Percentiles rank a stretch among this genome's conserved stretches.
phyloP scores from a whole-genome alignment of 2,888 invertebrate species.

The Drosophila heteroneura region DNA sequence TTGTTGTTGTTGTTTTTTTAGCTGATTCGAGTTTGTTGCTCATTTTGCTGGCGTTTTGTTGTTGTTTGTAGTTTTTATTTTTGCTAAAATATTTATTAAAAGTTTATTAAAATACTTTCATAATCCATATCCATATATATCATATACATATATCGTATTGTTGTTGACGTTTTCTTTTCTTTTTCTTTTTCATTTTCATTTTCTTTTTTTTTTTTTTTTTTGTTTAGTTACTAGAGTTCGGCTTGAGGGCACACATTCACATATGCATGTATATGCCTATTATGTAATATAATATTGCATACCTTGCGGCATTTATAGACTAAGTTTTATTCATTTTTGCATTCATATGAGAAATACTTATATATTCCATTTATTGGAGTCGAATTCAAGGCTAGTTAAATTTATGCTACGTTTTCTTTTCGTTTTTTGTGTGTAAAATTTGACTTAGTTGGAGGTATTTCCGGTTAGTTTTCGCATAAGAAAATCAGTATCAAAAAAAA shows the following conservation, averaged over 20 bases:
- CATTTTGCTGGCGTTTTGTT: slow-evolving; percentile 34
- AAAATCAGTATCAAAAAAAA: not conserved
- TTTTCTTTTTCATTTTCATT: not conserved
- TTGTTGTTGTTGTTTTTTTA: slow-evolving; percentile 16
- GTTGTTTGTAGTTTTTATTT: slow-evolving; percentile 54
- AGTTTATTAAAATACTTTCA: slow-evolving; percentile 78
- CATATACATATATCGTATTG: slow-evolving; percentile 62
- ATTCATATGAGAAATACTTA: slow-evolving; percentile 31
- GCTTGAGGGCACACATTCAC: slow-evolving; percentile 18
- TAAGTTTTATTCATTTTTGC: slow-evolving; percentile 49
- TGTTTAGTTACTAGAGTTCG: slow-evolving; percentile 28
- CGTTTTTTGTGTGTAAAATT: slow-evolving; percentile 53
- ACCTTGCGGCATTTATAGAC: slow-evolving; percentile 77
- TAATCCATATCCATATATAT: slow-evolving; percentile 65
- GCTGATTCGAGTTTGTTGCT: slow-evolving; percentile 35
- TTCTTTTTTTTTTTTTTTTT: not conserved
- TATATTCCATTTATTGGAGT: slow-evolving; percentile 60
- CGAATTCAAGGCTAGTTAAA: slow-evolving; percentile 76
- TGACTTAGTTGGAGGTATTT: slow-evolving; percentile 71
- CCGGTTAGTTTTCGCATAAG: slow-evolving; percentile 48
- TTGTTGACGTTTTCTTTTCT: slow-evolving; percentile 22
- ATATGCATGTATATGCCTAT: slow-evolving; percentile 35
- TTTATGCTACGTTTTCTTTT: slow-evolving; percentile 61
- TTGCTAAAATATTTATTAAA: slow-evolving; percentile 80
- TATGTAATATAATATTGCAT: slow-evolving; percentile 76